phyloP scores from a whole-genome alignment of 2,888 invertebrate genomes.

The Stenotaenia linearis region DNA sequence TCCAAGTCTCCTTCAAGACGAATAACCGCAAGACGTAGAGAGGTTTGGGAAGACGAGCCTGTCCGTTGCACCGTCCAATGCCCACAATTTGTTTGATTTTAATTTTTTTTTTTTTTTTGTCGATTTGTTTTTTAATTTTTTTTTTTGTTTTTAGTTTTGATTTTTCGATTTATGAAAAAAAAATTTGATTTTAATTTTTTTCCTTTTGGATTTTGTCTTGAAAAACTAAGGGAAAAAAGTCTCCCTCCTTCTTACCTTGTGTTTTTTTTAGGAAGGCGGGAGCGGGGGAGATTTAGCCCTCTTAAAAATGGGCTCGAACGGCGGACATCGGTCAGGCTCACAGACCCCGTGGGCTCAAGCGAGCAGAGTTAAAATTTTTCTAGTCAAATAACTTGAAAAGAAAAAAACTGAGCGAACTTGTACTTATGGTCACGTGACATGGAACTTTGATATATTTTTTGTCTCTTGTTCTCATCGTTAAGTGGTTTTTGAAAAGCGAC shows the following conservation, averaged over 20 bases:
- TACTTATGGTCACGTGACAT: constrained; percentile 26
- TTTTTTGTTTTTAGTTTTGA: neutral
- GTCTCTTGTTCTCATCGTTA: constrained; percentile 24
- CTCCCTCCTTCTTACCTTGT: constrained; percentile 21
- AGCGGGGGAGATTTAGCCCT: constrained; percentile 24
- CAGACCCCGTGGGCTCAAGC: constrained; percentile 20
- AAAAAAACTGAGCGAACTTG: constrained; percentile 26
- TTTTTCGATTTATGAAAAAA: neutral
- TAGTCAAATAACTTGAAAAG: constrained; percentile 12
- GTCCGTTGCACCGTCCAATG: constrained; percentile 21
- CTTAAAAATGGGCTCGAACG: neutral
- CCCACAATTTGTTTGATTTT: neutral
- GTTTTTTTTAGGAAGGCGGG: constrained; percentile 22
- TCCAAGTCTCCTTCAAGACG: constrained; percentile 95
- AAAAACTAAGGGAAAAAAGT: constrained; percentile 2
- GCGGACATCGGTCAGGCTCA: constrained; percentile 26
- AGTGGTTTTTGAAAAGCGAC: constrained; percentile 24
- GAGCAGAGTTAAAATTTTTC: constrained; percentile 21
- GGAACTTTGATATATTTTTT: constrained; percentile 24
- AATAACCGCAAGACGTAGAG: constrained; percentile 51
- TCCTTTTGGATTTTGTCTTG: constrained; percentile 1
- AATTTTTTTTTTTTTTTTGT: neutral
- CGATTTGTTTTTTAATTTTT: neutral
- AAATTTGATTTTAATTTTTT: neutral
- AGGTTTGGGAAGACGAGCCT: constrained; percentile 19